Base-by-base conservation (phyloP, 2,888 invertebrate genomes). In the Hyposoter dolosus region DNA sequence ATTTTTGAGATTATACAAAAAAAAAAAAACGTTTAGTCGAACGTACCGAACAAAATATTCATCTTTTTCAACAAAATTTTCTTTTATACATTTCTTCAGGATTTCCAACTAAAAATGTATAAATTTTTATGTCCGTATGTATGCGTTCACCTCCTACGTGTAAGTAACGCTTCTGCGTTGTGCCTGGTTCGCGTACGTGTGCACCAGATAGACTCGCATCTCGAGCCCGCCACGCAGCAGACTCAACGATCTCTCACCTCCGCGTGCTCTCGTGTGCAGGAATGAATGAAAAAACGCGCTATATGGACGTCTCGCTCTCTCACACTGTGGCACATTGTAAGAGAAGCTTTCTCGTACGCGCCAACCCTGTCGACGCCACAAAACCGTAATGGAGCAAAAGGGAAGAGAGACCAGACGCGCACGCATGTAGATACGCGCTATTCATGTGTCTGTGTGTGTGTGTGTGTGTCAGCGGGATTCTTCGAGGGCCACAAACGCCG, bases 331-430 rank as follows among this genome's bases (percentile, higher is more conserved):
- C 76, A 45, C 65, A 84, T 81, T 47, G 71, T 80, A 7, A 19
- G 72, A 40, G 53, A 66, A 71, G 35, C 63, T 72, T 71, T 76
- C 56, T 65, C 81, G 53, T 43, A 74, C 79, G 86, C 91, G 90
- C 89, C 89, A 90, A 60, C 88, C 88, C 90, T 90, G 90, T 90
- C 90, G 89, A 90, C 87, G 89, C 86, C 88, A 75, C 28, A 82
- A 88, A 88, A 88, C 88, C 88, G 86, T 87, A 77, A 85, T 84
- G 84, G 72, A 88, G 77, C 50, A 66, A 65, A 35, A 77, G 83
- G 88, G 83, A 83, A 76, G 50, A 50, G 63, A 76, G 28, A 60
- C 28, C 60, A 74, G 82, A 63, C 72, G 43, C 23, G 40, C 50
- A 40, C 32, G 71, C 56, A 28, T 66, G 53, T 19, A 68, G 66